These are phyloP conservation scores for Rhagoletis zephyria DNA, from an alignment of 1,140 invertebrate species.

Conservation along the genomic window DNA sequence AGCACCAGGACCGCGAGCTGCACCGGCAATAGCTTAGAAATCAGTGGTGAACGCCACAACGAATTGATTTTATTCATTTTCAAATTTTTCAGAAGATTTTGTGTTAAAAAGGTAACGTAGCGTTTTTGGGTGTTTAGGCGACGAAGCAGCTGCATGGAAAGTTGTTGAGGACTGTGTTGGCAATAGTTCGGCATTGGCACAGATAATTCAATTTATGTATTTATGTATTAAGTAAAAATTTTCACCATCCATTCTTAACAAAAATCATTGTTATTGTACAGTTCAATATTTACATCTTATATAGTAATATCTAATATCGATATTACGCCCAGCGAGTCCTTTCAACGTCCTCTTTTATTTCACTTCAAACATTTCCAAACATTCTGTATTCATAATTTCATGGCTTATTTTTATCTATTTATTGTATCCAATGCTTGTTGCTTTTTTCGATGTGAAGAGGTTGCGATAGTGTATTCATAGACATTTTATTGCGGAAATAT, in stretches of 20 bases:
- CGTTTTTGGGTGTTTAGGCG: background rate
- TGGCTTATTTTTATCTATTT: constrained; percentile 1
- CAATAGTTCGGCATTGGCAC: no score
- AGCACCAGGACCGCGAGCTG: background rate
- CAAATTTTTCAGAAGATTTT: background rate
- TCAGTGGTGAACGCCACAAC: background rate
- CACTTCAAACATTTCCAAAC: constrained; percentile 22
- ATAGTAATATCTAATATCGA: no score
- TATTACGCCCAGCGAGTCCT: background rate
- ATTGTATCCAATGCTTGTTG: background rate
- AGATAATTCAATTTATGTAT: background rate
- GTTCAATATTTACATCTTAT: no score
- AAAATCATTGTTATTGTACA: background rate
- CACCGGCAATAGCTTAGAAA: background rate
- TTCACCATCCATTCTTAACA: background rate
- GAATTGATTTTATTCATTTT: constrained; percentile 6
- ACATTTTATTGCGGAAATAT: background rate
- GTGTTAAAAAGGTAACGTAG: background rate
- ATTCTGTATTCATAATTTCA: constrained; percentile 7
- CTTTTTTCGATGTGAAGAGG: background rate
- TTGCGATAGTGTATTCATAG: background rate
- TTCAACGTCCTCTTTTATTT: background rate
- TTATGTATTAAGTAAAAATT: background rate
- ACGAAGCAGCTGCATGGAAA: background rate
- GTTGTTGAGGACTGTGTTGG: no score